Base-by-base conservation (phyloP, 2,113 vertebrate genomes). In the Polypterus senegalus region DNA sequence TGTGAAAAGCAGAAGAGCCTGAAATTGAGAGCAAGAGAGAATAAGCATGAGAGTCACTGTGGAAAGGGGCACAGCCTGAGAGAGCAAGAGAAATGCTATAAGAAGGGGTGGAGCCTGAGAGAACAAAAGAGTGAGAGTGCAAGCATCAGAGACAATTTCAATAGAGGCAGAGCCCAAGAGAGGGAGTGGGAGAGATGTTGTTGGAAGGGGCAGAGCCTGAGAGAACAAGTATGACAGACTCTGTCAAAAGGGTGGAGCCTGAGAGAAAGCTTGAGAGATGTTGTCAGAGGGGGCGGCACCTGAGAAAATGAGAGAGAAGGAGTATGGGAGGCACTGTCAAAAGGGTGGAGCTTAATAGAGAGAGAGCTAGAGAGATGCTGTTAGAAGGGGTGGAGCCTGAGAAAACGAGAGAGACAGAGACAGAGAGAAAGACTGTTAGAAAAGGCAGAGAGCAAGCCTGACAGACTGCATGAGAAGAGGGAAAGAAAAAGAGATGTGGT, bases 181-280 rank as follows among this genome's bases (percentile, higher is more conserved):
- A 27, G 27, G 27, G 27, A 27, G 27, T 27, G 27, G 27, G 27
- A 27, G 27, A 27, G 27, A 27, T 27, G 27, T 27, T 27, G 27
- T 27, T 27, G 27, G 27, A 27, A 27, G 27, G 27, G 10, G 53
- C n/a, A 27, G 45, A n/a, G 49, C 7, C 8, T 3, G 5, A 5
- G 48, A 46, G 46, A 54, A 47, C 44, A 27, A 27, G 27, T 27
- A 27, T 27, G 27, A 27, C 27, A 27, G 27, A 27, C 27, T 49
- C 9, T 9, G 47, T 7, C 5, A 54, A 46, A 0, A 10, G 8
- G 44, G 27, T 3, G 43, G 27, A 3, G 9, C 9, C 4, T 27
- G 45, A 1, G 0, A 0, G 4, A 46, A 46, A 49, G 45, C 47
- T 53, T 10, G 46, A 58, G 52, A 62, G 4, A 4, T 0, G 53